A percentile compares a stretch with the other conserved stretches of the same genome.
These are phyloP conservation scores for Drosophila erecta DNA, from an alignment of 1,140 invertebrate species.

Conservation along the genomic window DNA sequence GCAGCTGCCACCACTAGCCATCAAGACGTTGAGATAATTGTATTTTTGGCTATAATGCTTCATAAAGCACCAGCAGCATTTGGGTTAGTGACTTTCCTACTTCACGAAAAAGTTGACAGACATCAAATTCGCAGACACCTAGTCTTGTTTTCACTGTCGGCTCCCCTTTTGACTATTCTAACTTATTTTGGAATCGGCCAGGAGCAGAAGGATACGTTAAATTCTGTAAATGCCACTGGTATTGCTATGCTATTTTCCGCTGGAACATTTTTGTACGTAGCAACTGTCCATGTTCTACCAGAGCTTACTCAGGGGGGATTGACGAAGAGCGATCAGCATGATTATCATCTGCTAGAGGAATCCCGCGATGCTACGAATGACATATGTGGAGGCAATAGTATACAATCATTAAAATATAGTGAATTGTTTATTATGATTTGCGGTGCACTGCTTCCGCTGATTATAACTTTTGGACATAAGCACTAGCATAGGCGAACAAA, in stretches of 20 bases:
- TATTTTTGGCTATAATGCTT: constrained; percentile 99
- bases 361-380: constrained; percentile 39
- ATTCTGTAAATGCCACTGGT: constrained; percentile 93
- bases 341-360: constrained; percentile 69
- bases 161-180: constrained; percentile 94
- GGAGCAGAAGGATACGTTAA: constrained; percentile 90
- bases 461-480: constrained; percentile 96
- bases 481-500: constrained; percentile 87
- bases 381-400: constrained; percentile 41
- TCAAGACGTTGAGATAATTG: constrained; percentile 98
- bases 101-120: constrained; percentile 96
- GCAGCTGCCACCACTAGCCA: constrained; percentile 97
- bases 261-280: constrained; percentile 99
- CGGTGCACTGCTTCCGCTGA: constrained; percentile 87
- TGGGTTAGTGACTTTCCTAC: constrained; percentile 97
- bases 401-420: constrained; percentile 88
- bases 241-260: constrained; percentile 99
- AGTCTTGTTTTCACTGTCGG: constrained; percentile 96
- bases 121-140: constrained; percentile 94
- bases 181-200: constrained; percentile 97
- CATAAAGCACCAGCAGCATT: constrained; percentile 99
- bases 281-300: constrained; percentile 98
- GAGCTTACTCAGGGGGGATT: constrained; percentile 89
- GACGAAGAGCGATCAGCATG: constrained; percentile 32
- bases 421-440: constrained; percentile 93